Evolutionary conservation across 2,888 invertebrate species (phyloP), one percentile per base, ranked within the genome.

Genomic region (Pristionchus mayeri): DNA sequence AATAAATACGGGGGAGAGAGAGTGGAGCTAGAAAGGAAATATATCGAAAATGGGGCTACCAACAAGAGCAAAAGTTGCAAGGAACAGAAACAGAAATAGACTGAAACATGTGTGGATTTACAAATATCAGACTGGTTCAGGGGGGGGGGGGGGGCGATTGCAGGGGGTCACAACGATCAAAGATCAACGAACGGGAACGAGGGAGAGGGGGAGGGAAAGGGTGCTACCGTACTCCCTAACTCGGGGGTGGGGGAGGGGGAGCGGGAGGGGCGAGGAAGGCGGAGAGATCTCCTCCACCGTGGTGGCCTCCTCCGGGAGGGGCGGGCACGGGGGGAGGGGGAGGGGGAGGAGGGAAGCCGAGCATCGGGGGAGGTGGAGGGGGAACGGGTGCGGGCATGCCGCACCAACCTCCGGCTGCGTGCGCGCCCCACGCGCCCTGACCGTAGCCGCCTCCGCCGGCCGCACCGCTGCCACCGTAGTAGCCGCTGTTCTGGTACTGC

Each of bases 351-450:
- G 87, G 87, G 71, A 87, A 85, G 30, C 85, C 87, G 27, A 84
- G 85, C 44, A 67, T 81, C 13, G 86, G 84, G 18, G 84, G 83
- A 44, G 88, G 87, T 2, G 89, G 90, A 24, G 90, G 90, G 21
- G 90, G 90, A 3, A 90, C 90, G 3, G 90, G 90, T 82, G 89
- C 85, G 50, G 90, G 86, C 76, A 83, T 84, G 16, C 79, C 76
- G 76, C 57, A 75, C 75, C 85, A 63, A 4, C 37, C 82, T 27
- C 44, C 37, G 37, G 37, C 54, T n/a, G 40, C n/a, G n/a, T n/a
- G 3, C 71, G 82, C 76, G 54, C 75, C 30, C 34, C 76, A 18
- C 30, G 84, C 83, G 11, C 82, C n/a, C n/a, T n/a, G 81, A 40
- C 88, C 86, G 48, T 48, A 18, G 11, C 37, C 54, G 75, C 85